Percentiles rank a stretch among this genome's conserved stretches.
phyloP scores from a whole-genome alignment of 2,113 vertebrate genomes.

The Myotis yumanensis region DNA sequence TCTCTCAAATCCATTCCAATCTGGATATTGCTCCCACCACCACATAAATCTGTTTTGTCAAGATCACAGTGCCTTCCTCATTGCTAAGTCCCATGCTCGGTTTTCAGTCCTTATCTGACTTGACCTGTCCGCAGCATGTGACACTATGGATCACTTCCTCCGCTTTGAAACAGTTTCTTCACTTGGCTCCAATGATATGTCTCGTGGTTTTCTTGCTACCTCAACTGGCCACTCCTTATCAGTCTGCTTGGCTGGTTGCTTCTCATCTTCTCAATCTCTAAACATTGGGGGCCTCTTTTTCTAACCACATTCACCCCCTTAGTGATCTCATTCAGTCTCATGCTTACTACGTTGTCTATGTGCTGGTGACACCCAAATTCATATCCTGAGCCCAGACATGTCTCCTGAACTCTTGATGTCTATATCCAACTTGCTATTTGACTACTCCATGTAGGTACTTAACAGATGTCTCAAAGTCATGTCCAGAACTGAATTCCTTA shows the following conservation, averaged over 20 bases:
- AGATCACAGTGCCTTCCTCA: not conserved
- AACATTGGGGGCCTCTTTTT: not conserved
- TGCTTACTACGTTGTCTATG: not conserved
- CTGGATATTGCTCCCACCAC: not conserved
- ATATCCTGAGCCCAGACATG: not conserved
- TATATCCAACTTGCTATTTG: not conserved
- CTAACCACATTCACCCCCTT: not conserved
- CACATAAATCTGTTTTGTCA: not conserved
- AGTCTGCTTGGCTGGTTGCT: not conserved
- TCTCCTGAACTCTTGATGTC: not conserved
- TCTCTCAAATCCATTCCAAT: not conserved
- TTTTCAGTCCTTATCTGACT: not conserved
- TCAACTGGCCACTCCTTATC: not conserved
- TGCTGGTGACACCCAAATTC: not conserved
- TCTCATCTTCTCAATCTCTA: not conserved
- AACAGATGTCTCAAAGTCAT: not conserved
- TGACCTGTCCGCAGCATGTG: not conserved
- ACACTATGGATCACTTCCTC: not conserved
- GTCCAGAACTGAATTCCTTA: not conserved
- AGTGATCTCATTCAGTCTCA: not conserved
- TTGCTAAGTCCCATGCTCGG: not conserved
- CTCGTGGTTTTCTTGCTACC: not conserved
- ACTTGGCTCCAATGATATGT: not conserved
- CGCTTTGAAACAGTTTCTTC: not conserved
- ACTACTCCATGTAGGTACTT: not conserved